Base-by-base conservation (phyloP, 2,888 invertebrate species). In the Torymus auratus region DNA sequence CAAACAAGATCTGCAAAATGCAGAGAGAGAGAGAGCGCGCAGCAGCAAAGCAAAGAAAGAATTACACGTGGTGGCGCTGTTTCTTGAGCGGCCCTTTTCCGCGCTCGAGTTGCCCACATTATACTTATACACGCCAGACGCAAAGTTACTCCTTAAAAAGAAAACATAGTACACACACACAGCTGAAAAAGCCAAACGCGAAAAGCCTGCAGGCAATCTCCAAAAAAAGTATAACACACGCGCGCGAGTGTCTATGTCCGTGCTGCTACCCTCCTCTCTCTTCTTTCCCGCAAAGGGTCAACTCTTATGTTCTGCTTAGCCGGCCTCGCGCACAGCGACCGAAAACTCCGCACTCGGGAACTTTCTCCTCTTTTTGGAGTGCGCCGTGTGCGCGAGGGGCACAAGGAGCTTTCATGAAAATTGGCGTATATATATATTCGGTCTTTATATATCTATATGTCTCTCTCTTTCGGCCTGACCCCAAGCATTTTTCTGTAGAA, bases 371-470 rank as follows among this genome's bases (percentile, higher is more conserved):
- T 78, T 64, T 5, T 23, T 52, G 28, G 73, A 2, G 65, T 12
- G 41, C 23, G 17, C 4, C 23, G 17, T 2, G 53, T 14, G 13
- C n/a, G 53, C 20, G n/a, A 41, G 41, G 41, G 41, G 41, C 7
- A 41, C 50, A 53, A 52, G 67, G 77, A 76, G 83, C 87, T 88
- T 87, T 87, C 86, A 86, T 83, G 83, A 84, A 85, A 85, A 87
- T 87, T 85, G 84, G 80, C 84, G 80, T 55, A 69, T 72, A 65
- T 72, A 68, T 20, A 41, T 50, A 41, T 41, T 41, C 41, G 74
- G 70, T 69, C 72, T 74, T 65, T 67, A 62, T 64, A 55, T 64
- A 55, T 52, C 62, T 64, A 5, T 17, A 2, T n/a, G 41, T n/a
- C 69, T 55, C 15, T 50, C 41, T 65, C 28, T 71, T 55, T 68